Base-by-base conservation (phyloP, 2,888 invertebrate genomes). In the Hemistola chrysoprasaria region DNA sequence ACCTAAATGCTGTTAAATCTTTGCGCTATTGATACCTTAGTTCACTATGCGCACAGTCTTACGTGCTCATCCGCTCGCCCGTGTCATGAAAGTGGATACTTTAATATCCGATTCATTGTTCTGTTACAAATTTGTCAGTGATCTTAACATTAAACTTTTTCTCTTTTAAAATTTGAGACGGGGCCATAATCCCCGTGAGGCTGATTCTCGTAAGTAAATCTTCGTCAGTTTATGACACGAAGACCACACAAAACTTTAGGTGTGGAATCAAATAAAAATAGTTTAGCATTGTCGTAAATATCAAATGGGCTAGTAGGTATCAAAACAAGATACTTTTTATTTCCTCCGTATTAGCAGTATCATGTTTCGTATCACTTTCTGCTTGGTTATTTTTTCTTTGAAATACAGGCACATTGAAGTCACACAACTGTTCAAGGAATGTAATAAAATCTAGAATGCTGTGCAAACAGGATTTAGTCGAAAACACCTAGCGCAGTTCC, bases 81-180 rank as follows among this genome's bases (percentile, higher is more conserved):
- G 80, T 79, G 79, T 83, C 88, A 80, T 78, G 87, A 83, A 88
- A 88, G 74, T 65, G 66, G 86, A 88, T 87, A 86, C 85, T 83
- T 83, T 85, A 82, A 86, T 85, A 84, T 85, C 86, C 84, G 78
- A 87, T 78, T 86, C 87, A 87, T 87, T 88, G 87, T 87, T 85
- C 86, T 87, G 88, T 87, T 86, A 87, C 86, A 88, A 88, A 88
- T 87, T 87, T 87, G 87, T 88, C 86, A 88, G 86, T 81, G 87
- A 88, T 88, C 87, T 86, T 86, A 74, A 85, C 83, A 87, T 83
- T 78, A 78, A 84, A 84, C 80, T 83, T 85, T 87, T 86, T 82
- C 72, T 72, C 74, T 73, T 81, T 79, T 78, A 76, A 78, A 87
- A 86, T 72, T 77, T 76, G 83, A 87, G 78, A 75, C 63, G 81